Conservation (phyloP, 2,888 invertebrate species). For the Noctuana brunneofusca region DNA sequence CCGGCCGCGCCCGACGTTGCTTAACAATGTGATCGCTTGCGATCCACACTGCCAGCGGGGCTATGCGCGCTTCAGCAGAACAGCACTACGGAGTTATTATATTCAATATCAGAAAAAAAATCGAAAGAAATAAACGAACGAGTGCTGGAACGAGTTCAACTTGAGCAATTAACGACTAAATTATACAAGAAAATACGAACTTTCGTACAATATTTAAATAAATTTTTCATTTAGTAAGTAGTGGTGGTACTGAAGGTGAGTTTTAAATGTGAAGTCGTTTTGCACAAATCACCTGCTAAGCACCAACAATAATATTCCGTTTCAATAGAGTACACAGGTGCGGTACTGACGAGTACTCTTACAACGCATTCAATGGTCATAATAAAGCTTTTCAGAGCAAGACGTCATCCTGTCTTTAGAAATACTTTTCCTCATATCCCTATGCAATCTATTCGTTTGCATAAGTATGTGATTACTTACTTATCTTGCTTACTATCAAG, state of each 20-base stretch:
- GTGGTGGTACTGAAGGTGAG: not conserved
- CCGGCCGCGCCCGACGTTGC: no score
- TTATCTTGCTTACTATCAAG: no score
- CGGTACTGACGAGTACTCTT: not conserved
- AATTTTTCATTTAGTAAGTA: not conserved
- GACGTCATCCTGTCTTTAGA: not conserved
- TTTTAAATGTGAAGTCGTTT: not conserved
- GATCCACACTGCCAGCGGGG: no score
- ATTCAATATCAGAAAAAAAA: not conserved
- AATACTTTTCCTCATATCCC: not conserved
- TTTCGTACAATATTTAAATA: not conserved
- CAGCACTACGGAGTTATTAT: not conserved
- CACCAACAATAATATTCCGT: not conserved
- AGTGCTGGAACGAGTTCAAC: not conserved
- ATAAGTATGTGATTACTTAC: no score
- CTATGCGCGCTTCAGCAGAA: no score
- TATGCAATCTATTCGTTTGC: not conserved
- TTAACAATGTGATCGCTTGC: no score
- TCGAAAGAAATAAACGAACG: no score
- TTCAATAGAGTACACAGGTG: conserved; percentile 3
- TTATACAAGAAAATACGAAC: not conserved
- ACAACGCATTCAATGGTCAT: not conserved
- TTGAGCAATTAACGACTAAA: not conserved
- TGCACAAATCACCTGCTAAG: not conserved
- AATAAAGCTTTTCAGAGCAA: not conserved